Conservation (phyloP, 2,888 invertebrate genomes). For the Linnaemya vulpina region DNA sequence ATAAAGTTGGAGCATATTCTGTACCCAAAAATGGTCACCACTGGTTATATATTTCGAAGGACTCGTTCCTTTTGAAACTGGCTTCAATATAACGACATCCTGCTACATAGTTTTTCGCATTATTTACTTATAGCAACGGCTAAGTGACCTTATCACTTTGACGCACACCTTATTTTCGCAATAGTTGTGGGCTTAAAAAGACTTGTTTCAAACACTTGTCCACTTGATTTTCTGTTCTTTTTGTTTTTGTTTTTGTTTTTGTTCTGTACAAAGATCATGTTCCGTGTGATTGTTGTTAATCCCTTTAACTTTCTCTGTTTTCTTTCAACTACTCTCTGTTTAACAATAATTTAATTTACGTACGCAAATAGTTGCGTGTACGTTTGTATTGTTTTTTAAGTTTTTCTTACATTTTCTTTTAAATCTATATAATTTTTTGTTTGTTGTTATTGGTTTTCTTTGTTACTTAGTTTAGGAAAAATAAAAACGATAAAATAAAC, state of each 20-base stretch:
- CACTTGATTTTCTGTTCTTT: constrained; percentile 23
- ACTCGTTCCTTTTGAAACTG: too few species aligned
- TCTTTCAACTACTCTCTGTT: constrained; percentile 4
- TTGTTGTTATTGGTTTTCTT: constrained; percentile 42
- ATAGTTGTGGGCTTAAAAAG: constrained; percentile 35
- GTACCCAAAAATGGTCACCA: too few species aligned
- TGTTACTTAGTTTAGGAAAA: constrained; percentile 35
- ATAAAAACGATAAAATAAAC: constrained; percentile 39
- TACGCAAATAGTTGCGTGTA: constrained; percentile 47
- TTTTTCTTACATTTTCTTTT: constrained; percentile 46
- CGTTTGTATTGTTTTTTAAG: constrained; percentile 65
- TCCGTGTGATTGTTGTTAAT: constrained; percentile 11
- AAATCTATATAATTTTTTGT: constrained; percentile 52
- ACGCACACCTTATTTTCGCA: background rate
- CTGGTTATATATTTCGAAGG: too few species aligned
- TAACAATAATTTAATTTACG: background rate
- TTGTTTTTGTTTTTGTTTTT: constrained; percentile 51
- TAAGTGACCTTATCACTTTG: constrained; percentile 10
- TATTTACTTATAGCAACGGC: background rate
- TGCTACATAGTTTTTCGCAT: background rate
- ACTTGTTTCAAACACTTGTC: constrained; percentile 27
- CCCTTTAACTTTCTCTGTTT: constrained; percentile 19
- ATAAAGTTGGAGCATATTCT: too few species aligned
- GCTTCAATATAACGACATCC: background rate
- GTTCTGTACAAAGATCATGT: constrained; percentile 40